A percentile compares a stretch with the other conserved stretches of the same genome.
phyloP scores from a whole-genome alignment of 92 coral and sea anemone species.

The Umimayanthus chanpuru region DNA sequence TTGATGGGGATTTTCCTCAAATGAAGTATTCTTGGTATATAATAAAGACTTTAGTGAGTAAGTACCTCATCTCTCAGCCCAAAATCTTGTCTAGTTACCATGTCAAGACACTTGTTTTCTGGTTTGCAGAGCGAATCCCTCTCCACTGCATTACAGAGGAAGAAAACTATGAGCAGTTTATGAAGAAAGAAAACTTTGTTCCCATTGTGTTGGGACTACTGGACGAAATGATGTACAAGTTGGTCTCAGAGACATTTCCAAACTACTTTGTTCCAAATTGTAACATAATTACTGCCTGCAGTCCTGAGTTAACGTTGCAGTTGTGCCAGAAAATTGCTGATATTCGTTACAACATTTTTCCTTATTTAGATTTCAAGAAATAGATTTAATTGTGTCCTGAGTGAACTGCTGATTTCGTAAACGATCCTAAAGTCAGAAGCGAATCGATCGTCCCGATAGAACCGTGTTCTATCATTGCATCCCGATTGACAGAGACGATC shows the following conservation, averaged over 20 bases:
- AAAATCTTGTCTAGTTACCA: conserved; percentile 48
- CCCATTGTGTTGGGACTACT: conserved; percentile 48
- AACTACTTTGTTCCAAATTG: conserved; percentile 57
- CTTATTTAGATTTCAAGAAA: conserved; percentile 9
- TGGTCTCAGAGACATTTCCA: conserved; percentile 41
- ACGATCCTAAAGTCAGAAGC: too few species aligned
- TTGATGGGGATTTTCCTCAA: neutral
- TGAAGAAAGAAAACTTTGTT: conserved; percentile 29
- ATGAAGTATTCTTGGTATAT: conserved; percentile 24
- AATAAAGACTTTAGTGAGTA: conserved; percentile 34
- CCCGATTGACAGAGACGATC: too few species aligned
- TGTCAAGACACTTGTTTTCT: conserved; percentile 57
- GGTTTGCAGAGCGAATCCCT: conserved; percentile 54
- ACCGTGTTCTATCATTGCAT: too few species aligned
- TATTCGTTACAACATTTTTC: conserved; percentile 2
- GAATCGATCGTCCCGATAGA: too few species aligned
- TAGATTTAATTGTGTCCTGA: too few species aligned
- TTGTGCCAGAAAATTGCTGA: conserved; percentile 5
- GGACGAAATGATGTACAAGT: conserved; percentile 56
- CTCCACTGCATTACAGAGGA: conserved; percentile 32
- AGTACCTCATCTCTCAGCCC: conserved; percentile 34
- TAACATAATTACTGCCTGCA: neutral
- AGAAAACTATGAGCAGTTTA: neutral
- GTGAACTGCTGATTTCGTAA: too few species aligned
- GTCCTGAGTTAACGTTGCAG: neutral